Evolutionary conservation across 2,797 vertebrate genomes (phyloP), one percentile per base, ranked within the genome.

Genomic region (Sparidentex hasta): DNA sequence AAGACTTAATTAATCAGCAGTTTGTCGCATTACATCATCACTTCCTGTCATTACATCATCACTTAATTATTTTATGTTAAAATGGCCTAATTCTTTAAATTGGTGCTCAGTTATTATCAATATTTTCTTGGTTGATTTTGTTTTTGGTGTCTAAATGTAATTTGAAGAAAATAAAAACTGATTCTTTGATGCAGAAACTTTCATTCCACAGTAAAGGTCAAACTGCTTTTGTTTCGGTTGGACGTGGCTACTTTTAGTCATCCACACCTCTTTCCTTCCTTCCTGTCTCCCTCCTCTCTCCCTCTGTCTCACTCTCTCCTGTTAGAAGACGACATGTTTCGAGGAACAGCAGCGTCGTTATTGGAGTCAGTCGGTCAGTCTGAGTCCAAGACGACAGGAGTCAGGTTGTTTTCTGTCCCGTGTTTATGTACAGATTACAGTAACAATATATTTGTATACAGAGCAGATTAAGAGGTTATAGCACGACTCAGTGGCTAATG

Each of bases 221-320:
- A 79, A 76, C 9, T 50, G 65, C 48, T 86, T 88, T 90, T 81
- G 87, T 90, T 88, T 76, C 52, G 81, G 77, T 64, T 54, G 69
- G 78, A 77, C 25, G 70, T 63, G 63, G 75, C 83, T 64, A 80
- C 85, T 82, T 91, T 93, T 83, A 90, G 84, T 71, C 73, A 59
- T 65, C 91, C 92, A 90, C 92, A 90, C 94, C 92, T 88, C 76
- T 91, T 93, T 94, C 94, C 93, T 91, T 91, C 90, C 88, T 94
- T 92, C 92, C 91, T 92, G 69, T 58, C 71, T 29, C 56, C 71
- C 41, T 46, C 61, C 65, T 41, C 57, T 33, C 54, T 59, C 47
- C 20, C 65, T 16, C 43, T 48, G 41, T 17, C 62, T 27, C 52
- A 48, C 62, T 47, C 47, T 43, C 33, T 33, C 33, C 33, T 33